Evolutionary conservation across 2,113 vertebrate genomes (phyloP), one percentile per base, ranked within the genome.

Genomic region (Dolichotis patagonum): DNA sequence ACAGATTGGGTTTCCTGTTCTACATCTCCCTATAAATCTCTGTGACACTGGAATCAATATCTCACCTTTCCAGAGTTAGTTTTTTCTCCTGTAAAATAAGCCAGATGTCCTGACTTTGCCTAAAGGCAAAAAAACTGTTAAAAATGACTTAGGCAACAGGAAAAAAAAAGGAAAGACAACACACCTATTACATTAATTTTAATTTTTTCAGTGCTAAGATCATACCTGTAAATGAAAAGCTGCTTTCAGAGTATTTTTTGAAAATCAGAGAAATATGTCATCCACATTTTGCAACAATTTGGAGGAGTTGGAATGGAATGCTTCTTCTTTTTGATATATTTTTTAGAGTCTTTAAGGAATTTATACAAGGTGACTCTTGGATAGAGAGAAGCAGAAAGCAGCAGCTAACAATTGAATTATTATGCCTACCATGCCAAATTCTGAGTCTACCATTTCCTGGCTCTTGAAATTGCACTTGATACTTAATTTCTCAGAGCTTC

Each of bases 331-430:
- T 82, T 73, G 13, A 84, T 84, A 4, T 67, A 58, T 88, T 92
- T 97, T 93, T 85, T 32, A 73, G 26, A 80, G 9, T 95, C 67
- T 84, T 96, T 28, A 93, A 86, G 28, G 38, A 95, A 77, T 63
- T 78, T 3, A 65, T 73, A 63, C 46, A 32, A 88, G 9, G 65
- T 83, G 46, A 3, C 35, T 63, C 22, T 38, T 89, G 38, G 30
- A 86, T 84, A 83, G 80, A 38, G 54, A 81, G 63, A 95, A 91
- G 35, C n/a, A 24, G 54, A 91, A 75, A 49, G 22, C n/a, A 75
- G 26, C 41, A 80, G 26, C 35, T 54, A 85, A 35, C 49, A 88
- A 69, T n/a, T 81, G 41, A 71, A 67, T 82, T 54, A 89, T 49
- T 85, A 75, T 92, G 41, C 26, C 46, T 43, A 65, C 13, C 46